Evolutionary conservation across 2,113 vertebrate species (phyloP).

Genomic region (Astur gentilis): DNA sequence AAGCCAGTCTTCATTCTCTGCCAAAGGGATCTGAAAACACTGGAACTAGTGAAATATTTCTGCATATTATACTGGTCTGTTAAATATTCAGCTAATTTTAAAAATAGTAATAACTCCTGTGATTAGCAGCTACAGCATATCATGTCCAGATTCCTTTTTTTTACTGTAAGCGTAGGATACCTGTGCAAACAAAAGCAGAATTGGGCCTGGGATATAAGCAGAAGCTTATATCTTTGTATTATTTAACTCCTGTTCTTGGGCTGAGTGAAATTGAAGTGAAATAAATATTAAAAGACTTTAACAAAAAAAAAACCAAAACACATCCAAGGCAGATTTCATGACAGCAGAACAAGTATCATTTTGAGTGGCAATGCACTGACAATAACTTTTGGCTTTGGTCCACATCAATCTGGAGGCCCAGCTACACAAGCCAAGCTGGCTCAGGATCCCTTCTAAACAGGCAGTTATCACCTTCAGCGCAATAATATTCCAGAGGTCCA

Average conservation of each 20-base stretch:
- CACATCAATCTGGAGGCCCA: slow-evolving; percentile 32
- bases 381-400: slow-evolving; percentile 27
- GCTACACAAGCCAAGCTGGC: slow-evolving; percentile 30
- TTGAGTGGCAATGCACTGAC: slow-evolving; percentile 46
- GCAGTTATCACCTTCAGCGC: background rate
- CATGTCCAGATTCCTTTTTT: background rate
- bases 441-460: background rate
- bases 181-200: background rate
- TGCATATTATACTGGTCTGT: background rate
- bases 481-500: background rate
- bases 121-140: background rate
- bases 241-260: background rate
- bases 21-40: background rate
- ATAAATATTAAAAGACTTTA: background rate
- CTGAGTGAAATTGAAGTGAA: background rate
- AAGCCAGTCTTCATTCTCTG: background rate
- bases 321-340: slow-evolving; percentile 30
- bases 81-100: background rate
- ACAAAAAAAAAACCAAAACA: background rate
- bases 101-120: background rate
- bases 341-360: slow-evolving; percentile 35
- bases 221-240: background rate
- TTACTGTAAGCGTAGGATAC: background rate
- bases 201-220: background rate
- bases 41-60: background rate